These are phyloP conservation scores for Pseudopleuronectes americanus DNA, from an alignment of 2,797 vertebrate genomes.

Conservation along the genomic window DNA sequence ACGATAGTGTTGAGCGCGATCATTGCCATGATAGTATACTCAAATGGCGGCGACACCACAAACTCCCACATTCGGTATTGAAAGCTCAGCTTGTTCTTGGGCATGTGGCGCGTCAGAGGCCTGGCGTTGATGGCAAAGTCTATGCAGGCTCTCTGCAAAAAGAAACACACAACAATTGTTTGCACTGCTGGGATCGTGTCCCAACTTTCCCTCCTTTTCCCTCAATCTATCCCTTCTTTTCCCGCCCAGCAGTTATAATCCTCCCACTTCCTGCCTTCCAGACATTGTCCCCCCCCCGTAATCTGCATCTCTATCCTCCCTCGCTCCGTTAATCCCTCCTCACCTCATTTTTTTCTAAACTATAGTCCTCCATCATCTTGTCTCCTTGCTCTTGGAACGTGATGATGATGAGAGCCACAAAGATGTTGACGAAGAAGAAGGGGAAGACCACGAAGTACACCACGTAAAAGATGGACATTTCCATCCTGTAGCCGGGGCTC, in stretches of 20 bases:
- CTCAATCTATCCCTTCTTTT: background rate
- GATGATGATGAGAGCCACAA: conserved; percentile 99
- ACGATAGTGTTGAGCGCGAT: conserved; percentile 98
- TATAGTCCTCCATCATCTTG: conserved; percentile 99
- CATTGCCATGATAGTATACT: conserved; percentile 98
- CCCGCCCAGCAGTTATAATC: background rate
- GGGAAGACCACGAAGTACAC: conserved; percentile 99
- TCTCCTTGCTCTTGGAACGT: conserved; percentile 99
- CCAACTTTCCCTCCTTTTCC: background rate
- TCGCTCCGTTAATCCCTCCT: background rate
- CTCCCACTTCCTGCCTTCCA: background rate
- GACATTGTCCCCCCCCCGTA: too few relatives aligned
- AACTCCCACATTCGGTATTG: conserved; percentile 99
- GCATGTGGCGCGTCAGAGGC: conserved; percentile 96
- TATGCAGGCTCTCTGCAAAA: conserved; percentile 93
- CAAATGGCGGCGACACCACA: conserved; percentile 96
- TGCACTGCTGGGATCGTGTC: background rate
- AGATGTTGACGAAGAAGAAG: conserved; percentile 99
- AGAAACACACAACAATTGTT: conserved; percentile 1
- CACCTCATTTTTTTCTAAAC: conserved; percentile 99
- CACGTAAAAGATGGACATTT: conserved; percentile 99
- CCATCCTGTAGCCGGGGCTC: conserved; percentile 98
- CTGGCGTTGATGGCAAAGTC: conserved; percentile 97
- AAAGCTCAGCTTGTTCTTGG: conserved; percentile 95
- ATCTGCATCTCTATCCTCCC: background rate